phyloP scores from a whole-genome alignment of 2,113 vertebrate genomes.

The Natator depressus region DNA sequence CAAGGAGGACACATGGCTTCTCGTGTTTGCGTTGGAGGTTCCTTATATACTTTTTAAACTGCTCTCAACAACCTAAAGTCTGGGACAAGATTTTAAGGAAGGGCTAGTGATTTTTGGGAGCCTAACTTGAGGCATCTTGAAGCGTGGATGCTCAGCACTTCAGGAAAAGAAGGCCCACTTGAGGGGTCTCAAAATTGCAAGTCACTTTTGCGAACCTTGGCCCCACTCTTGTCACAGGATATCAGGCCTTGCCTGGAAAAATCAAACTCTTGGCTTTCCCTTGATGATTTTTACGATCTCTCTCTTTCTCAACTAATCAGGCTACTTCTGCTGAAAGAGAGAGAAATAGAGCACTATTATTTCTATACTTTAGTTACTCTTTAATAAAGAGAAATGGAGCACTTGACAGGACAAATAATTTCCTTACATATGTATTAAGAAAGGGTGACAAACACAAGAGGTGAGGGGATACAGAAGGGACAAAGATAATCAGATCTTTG shows the following conservation, averaged over 20 bases:
- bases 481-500: background rate
- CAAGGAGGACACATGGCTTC: accelerated
- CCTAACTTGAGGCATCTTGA: no score
- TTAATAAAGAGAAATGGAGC: conserved; percentile 57
- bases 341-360: conserved; percentile 11
- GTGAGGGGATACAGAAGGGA: background rate
- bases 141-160: no score
- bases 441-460: background rate
- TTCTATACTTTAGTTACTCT: conserved; percentile 50
- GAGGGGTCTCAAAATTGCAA: background rate
- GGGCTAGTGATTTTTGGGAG: background rate
- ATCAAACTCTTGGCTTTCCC: background rate
- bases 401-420: conserved; percentile 46
- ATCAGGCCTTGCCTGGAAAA: background rate
- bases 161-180: no score
- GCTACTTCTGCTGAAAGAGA: conserved; percentile 3
- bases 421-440: background rate
- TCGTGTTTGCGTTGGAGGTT: background rate
- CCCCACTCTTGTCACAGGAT: background rate
- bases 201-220: background rate
- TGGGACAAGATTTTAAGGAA: background rate
- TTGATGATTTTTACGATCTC: background rate
- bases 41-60: background rate
- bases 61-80: accelerated
- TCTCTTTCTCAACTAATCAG: background rate